These are phyloP conservation scores for Chrysolina oricalcia DNA, from an alignment of 2,888 invertebrate species.

Conservation along the genomic window DNA sequence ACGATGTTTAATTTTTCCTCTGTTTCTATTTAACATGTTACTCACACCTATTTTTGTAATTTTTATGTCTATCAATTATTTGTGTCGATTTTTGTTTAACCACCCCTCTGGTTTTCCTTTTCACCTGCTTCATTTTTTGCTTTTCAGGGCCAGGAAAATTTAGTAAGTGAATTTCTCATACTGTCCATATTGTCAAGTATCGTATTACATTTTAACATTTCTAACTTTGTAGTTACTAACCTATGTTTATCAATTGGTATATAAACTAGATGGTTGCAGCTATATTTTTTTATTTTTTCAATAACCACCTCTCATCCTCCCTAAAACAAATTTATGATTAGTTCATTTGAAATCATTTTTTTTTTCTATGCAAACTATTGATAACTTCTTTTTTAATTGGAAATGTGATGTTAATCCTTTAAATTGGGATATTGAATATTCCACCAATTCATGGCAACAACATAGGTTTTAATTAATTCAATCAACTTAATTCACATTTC, in stretches of 20 bases:
- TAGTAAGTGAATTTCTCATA: conserved; percentile 75
- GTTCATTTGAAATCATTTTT: background rate
- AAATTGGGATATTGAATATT: too few relatives aligned
- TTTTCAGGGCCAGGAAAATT: conserved; percentile 79
- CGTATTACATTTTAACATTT: conserved; percentile 29
- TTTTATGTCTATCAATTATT: conserved; percentile 22
- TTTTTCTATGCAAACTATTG: too few relatives aligned
- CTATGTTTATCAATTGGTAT: conserved; percentile 19
- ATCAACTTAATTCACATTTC: too few relatives aligned
- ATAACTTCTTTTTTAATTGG: too few relatives aligned
- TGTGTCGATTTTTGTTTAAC: conserved; percentile 52
- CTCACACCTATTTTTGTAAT: conserved; percentile 40
- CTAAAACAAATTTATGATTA: background rate
- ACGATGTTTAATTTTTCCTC: conserved; percentile 55
- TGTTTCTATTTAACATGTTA: conserved; percentile 50
- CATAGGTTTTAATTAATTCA: too few relatives aligned
- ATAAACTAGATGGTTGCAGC: conserved; percentile 25
- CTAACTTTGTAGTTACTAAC: conserved; percentile 13
- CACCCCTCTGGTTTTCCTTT: conserved; percentile 64
- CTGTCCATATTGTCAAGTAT: conserved; percentile 36
- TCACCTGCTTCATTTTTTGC: conserved; percentile 69
- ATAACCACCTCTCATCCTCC: conserved; percentile 27
- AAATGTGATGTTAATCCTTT: too few relatives aligned
- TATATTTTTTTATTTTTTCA: conserved; percentile 16
- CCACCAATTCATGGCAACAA: too few relatives aligned